These are phyloP conservation scores for Diplolepis rosae DNA, from an alignment of 2,888 invertebrate species.

Conservation along the genomic window DNA sequence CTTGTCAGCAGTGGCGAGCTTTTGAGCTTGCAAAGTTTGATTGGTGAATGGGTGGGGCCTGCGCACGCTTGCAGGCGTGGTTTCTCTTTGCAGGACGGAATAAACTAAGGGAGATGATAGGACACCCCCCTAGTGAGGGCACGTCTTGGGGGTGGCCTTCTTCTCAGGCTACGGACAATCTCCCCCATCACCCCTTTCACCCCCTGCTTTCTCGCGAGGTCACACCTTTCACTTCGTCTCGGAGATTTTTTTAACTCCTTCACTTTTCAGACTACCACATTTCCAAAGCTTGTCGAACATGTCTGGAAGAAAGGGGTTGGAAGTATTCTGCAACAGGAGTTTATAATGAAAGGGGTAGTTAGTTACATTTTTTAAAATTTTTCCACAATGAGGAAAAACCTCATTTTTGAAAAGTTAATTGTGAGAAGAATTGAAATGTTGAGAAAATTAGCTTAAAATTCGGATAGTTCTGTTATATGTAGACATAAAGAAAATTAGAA, in stretches of 20 bases:
- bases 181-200: constrained; percentile 36
- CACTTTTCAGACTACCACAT: neutral
- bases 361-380: no score
- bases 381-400: no score
- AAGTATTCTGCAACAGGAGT: no score
- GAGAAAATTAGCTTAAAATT: no score
- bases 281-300: neutral
- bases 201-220: constrained; percentile 34
- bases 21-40: constrained; percentile 64
- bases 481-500: no score
- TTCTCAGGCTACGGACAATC: constrained; percentile 42
- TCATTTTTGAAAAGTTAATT: no score
- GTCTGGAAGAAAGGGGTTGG: neutral
- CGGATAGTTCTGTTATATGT: no score
- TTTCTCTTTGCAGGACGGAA: constrained; percentile 65
- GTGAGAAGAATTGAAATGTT: no score
- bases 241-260: constrained; percentile 20
- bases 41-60: constrained; percentile 70
- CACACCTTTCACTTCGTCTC: constrained; percentile 39
- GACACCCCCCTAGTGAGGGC: constrained; percentile 60
- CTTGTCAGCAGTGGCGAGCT: constrained; percentile 58
- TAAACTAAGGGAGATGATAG: constrained; percentile 67
- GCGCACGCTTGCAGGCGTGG: constrained; percentile 71
- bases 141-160: constrained; percentile 67
- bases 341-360: no score